Base-by-base conservation (phyloP, 2,888 invertebrate species). In the Andrena praecox region DNA sequence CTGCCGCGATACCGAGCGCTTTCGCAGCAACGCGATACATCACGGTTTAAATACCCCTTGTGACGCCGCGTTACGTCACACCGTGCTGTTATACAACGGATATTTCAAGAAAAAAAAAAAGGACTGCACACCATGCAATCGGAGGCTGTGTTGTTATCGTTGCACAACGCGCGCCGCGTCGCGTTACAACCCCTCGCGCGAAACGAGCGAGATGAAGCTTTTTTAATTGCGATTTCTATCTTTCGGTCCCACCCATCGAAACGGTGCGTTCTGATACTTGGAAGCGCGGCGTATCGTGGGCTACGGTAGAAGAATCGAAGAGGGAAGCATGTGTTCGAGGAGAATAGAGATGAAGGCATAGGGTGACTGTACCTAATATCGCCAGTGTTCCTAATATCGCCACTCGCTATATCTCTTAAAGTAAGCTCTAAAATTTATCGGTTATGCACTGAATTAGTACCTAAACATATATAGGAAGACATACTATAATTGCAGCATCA, bases 41-140 rank as follows among this genome's bases (percentile, higher is more conserved):
- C 66, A n/a, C 60, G 69, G 71, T 80, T 82, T 80, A 80, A 80
- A 75, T 75, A 66, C 35, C 62, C 20, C 42, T 59, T 31, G 70
- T 70, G 71, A 70, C 66, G 42, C 20, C 71, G 24, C 35, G 70
- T 82, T 82, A 56, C 75, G 75, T 82, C 80, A 74, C 67, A 48
- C 31, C 59, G 5, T 52, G 27, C 33, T 48, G 31, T 82, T 80
- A 66, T 24, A 50, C 56, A 82, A 82, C 54, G 52, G 31, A 56
- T 35, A 59, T 70, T 71, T 54, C 42, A 16, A 35, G 35, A 52
- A 62, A 31, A 63, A 66, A 64, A 72, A 69, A 71, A 31, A 12
- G n/a, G 12, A n/a, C 70, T 66, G 42, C 48, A 20, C 52, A 42
- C 52, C 35, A 16, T 72, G 71, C 71, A 80, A 80, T 72, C 54